These are phyloP conservation scores for Pomacea canaliculata DNA, from an alignment of 2,888 invertebrate species.

Conservation along the genomic window DNA sequence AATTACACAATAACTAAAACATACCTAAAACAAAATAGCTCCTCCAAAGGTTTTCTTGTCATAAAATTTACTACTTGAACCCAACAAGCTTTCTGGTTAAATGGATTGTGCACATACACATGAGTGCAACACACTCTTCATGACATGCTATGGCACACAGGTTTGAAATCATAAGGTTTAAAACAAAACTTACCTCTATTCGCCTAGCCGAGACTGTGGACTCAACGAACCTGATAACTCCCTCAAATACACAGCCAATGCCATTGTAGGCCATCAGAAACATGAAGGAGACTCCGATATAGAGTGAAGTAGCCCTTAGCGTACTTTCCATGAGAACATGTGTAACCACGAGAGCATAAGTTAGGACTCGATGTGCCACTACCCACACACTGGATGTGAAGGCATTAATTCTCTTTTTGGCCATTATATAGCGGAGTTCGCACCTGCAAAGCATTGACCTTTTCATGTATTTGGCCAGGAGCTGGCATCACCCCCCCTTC, in stretches of 20 bases:
- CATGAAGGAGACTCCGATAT: slow-evolving; percentile 26
- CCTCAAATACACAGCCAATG: slow-evolving; percentile 32
- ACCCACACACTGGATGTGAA: slow-evolving; percentile 32
- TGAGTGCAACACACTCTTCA: too few relatives aligned
- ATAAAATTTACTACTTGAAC: too few relatives aligned
- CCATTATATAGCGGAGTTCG: slow-evolving; percentile 12
- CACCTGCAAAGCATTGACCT: slow-evolving; percentile 9
- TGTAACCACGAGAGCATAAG: slow-evolving; percentile 21
- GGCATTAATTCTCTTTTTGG: slow-evolving; percentile 19
- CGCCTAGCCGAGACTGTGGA: slow-evolving; percentile 6
- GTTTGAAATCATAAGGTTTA: too few relatives aligned
- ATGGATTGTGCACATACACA: too few relatives aligned
- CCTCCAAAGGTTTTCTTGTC: too few relatives aligned
- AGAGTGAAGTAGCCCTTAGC: slow-evolving; percentile 25
- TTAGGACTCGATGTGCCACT: slow-evolving; percentile 26
- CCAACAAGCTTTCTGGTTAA: too few relatives aligned
- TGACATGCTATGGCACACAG: too few relatives aligned
- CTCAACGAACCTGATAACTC: slow-evolving; percentile 21
- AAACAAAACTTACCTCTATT: slow-evolving; percentile 26
- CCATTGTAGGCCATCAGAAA: slow-evolving; percentile 32
- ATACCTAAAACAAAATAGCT: too few relatives aligned
- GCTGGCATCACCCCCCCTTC: too few relatives aligned
- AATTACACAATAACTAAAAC: too few relatives aligned
- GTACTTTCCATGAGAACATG: neutral
- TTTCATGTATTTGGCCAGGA: neutral